A percentile compares a stretch with the other conserved stretches of the same genome.
Conservation (phyloP, 2,888 invertebrate genomes). For the Eupithecia tripunctaria region DNA sequence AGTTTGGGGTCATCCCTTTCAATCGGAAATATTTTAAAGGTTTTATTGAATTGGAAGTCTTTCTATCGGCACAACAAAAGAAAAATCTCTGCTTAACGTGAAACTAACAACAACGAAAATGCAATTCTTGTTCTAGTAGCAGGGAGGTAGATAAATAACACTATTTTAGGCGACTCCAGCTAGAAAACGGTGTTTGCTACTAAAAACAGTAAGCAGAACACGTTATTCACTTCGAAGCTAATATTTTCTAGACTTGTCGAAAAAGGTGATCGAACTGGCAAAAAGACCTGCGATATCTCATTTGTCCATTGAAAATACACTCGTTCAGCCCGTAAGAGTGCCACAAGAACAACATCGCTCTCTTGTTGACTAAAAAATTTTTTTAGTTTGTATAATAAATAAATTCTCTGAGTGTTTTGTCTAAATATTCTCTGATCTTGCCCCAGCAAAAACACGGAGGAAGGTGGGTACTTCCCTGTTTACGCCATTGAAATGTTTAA, state of each 20-base stretch:
- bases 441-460: background rate
- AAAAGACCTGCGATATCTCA: background rate
- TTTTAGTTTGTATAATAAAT: background rate
- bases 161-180: background rate
- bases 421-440: background rate
- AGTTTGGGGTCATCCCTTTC: conserved; percentile 18
- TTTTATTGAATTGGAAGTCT: conserved; percentile 26
- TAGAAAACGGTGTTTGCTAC: background rate
- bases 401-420: background rate
- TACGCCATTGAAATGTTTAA: conserved; percentile 43
- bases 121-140: background rate
- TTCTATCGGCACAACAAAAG: background rate
- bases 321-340: background rate
- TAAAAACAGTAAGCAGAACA: background rate
- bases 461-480: conserved; percentile 20
- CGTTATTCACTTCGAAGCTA: background rate
- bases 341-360: background rate
- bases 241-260: too few species aligned
- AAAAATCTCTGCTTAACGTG: background rate
- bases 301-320: background rate
- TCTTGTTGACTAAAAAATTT: background rate
- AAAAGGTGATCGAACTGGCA: background rate
- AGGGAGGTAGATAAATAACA: background rate
- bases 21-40: conserved; percentile 18
- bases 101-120: background rate